Conservation (phyloP, 1,140 invertebrate genomes). For the Papilio polytes region DNA sequence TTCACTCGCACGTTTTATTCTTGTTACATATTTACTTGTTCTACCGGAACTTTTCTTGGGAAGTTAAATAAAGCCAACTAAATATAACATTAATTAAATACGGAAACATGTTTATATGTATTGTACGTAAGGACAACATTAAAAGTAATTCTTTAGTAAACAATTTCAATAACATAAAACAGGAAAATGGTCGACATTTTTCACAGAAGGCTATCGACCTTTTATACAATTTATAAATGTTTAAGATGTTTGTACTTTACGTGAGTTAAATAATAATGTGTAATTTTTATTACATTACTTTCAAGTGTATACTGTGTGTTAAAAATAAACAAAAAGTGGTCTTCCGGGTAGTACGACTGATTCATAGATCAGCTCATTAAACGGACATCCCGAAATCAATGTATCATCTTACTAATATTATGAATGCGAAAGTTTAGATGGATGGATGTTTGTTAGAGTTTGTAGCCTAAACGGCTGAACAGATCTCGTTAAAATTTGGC, state of each 20-base stretch:
- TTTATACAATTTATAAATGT: slow-evolving; percentile 16
- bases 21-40: background rate
- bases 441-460: no score
- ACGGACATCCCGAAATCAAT: no score
- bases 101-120: slow-evolving; percentile 4
- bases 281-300: background rate
- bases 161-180: slow-evolving; percentile 7
- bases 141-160: slow-evolving; percentile 16
- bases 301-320: background rate
- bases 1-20: background rate
- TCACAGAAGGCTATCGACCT: slow-evolving; percentile 8
- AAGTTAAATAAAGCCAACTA: slow-evolving; percentile 1
- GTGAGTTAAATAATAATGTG: background rate
- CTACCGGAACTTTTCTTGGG: background rate
- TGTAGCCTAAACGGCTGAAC: no score
- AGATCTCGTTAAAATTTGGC: no score
- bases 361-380: background rate
- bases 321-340: no score
- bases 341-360: background rate
- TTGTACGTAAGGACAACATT: background rate
- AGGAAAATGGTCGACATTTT: slow-evolving; percentile 11
- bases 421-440: no score
- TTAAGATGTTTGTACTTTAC: background rate
- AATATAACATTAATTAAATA: slow-evolving; percentile 12
- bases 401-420: no score